phyloP scores from a whole-genome alignment of 2,113 vertebrate genomes.

The Ailurus styani region DNA sequence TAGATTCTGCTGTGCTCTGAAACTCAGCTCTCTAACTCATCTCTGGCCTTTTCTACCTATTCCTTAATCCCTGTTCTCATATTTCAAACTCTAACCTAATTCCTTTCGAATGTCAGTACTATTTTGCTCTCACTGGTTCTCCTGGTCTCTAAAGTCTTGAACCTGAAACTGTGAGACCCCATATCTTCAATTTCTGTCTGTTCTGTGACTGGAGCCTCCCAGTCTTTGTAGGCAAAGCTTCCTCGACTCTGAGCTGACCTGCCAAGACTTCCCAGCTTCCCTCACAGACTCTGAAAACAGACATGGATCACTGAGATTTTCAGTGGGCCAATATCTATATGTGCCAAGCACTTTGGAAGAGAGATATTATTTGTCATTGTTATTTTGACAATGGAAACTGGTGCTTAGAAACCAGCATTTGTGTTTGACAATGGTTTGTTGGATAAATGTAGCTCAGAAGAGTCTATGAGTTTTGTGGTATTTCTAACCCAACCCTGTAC shows the following conservation, averaged over 20 bases:
- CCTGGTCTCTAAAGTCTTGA: not conserved
- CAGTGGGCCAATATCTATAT: not conserved
- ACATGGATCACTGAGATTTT: not conserved
- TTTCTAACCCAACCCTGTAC: constrained; percentile 54
- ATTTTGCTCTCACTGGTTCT: not conserved
- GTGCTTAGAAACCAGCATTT: not conserved
- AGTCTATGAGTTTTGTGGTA: not conserved
- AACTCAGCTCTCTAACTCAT: not conserved
- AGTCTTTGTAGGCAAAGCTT: not conserved
- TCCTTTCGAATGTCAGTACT: not conserved
- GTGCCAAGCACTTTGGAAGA: not conserved
- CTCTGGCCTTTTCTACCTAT: not conserved
- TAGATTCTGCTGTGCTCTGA: not conserved
- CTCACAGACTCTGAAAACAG: not conserved
- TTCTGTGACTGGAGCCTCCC: not conserved
- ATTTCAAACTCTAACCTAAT: not conserved
- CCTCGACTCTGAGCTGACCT: not conserved
- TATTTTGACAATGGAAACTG: not conserved
- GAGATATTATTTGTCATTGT: not conserved
- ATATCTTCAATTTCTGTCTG: not conserved
- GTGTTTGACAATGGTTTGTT: not conserved
- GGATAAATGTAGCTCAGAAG: not conserved
- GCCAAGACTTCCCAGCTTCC: not conserved
- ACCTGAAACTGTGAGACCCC: not conserved
- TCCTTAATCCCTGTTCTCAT: not conserved